Evolutionary conservation across 2,797 vertebrate species (phyloP), one percentile per base, ranked within the genome.

Genomic region (Pangasius macronema): DNA sequence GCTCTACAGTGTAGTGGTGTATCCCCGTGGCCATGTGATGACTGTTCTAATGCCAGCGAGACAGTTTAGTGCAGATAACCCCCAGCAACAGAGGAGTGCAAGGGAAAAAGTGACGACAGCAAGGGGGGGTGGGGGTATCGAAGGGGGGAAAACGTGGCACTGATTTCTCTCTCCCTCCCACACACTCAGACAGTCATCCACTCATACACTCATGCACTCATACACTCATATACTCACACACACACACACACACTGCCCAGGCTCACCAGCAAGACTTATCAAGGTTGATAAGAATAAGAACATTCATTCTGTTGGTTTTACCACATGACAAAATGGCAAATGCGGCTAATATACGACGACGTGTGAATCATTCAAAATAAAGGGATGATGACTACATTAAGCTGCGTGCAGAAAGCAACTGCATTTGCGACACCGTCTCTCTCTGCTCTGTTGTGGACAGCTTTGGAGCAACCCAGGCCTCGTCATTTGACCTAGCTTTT

Each of bases 21-120:
- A 87, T 77, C 83, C 57, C 86, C 80, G 89, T 90, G 85, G 83
- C 85, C 84, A 79, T 57, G 73, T 79, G 85, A 83, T 36, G 53
- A 85, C 86, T 77, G 81, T 53, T 86, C 70, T 82, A 55, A 82
- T 53, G 57, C 85, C 81, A 85, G 63, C 51, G n/a, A 89, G 53
- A 86, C 85, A 85, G 85, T 89, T 83, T 87, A 89, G 67, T 2
- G 33, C 53, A 63, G 87, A 85, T 91, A 86, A 85, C 87, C 89
- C 87, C 27, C 49, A 33, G 89, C 89, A 89, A 89, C 90, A 61
- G 87, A 85, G 75, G 80, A 46, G 61, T 59, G 85, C 88, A 77
- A 39, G 75, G 57, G 67, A 82, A 86, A 84, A 49, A 24, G 83
- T 91, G 83, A 82, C 55, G 85, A 85, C 79, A 83, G 75, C 14